Percentiles rank a stretch among this genome's conserved stretches.
Conservation (phyloP, 2,113 vertebrate species). For the Alethe castanea region DNA sequence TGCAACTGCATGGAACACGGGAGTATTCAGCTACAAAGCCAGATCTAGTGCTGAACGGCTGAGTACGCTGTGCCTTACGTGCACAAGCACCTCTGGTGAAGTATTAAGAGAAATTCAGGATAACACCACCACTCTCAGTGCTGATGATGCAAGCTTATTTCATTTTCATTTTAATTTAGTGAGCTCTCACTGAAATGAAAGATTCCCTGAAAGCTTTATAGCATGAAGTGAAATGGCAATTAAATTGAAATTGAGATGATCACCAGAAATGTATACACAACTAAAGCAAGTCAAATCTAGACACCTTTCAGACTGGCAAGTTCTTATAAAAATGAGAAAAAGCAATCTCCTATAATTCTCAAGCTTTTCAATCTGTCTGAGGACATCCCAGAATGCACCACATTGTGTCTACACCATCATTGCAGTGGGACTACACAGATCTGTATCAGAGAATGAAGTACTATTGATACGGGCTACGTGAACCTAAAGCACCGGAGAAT, state of each 20-base stretch:
- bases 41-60: not conserved
- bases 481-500: not conserved
- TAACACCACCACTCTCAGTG: not conserved
- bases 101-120: not conserved
- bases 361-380: not conserved
- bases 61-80: not conserved
- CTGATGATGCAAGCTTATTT: not conserved
- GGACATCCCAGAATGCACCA: not conserved
- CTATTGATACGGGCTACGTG: not conserved
- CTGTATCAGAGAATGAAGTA: not conserved
- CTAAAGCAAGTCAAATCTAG: not conserved
- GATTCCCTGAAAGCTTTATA: constrained; percentile 24
- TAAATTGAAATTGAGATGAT: constrained; percentile 50
- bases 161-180: constrained; percentile 50
- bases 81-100: not conserved
- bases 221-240: constrained; percentile 17
- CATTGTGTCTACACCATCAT: not conserved
- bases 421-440: not conserved
- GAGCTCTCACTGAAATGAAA: constrained; percentile 14
- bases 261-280: constrained; percentile 31
- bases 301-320: not conserved
- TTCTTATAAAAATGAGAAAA: constrained; percentile 3
- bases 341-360: not conserved
- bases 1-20: not conserved
- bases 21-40: not conserved